Evolutionary conservation across 2,888 invertebrate species (phyloP), one percentile per base, ranked within the genome.

Genomic region (Nebria brevicollis): DNA sequence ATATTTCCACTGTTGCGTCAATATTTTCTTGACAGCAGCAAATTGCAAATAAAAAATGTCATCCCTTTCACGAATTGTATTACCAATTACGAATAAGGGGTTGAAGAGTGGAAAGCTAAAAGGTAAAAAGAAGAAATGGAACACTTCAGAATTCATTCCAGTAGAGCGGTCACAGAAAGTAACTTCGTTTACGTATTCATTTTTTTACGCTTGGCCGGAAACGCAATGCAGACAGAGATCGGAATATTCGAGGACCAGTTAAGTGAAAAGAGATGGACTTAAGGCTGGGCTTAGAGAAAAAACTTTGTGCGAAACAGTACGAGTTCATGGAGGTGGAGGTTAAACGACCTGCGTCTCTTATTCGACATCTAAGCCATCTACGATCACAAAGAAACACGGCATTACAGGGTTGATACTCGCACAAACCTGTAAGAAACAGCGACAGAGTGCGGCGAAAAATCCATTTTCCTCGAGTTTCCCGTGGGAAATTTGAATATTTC

Each of bases 401-500:
- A 26, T 70, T 70, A 15, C 70, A 54, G 68, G 77, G 42, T 66
- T n/a, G 54, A 54, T 54, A 66, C 20, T 42, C 66, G 66, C 77
- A 77, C 41, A 73, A 77, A 77, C 70, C 77, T 77, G 70, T 43
- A 70, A 77, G 77, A 77, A 77, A 77, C 72, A 68, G 77, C 77
- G 54, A 43, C 42, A 64, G 64, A 77, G 72, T 77, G 72, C 26
- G 79, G 34, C 68, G 68, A 79, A 79, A 78, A 79, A 74, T 75
- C 79, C 74, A 74, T 79, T 79, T 88, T 75, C 74, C 79, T 75
- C 74, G 25, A 74, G 25, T 68, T 73, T 79, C 79, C 79, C 79
- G 79, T 42, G 79, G 88, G 88, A 88, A 88, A 88, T 88, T 87
- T 86, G 86, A 87, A 87, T 87, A 87, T 87, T 87, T 87, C 86